A percentile compares a stretch with the other conserved stretches of the same genome.
Conservation (phyloP, 1,140 invertebrate genomes). For the Hyles vespertilio region DNA sequence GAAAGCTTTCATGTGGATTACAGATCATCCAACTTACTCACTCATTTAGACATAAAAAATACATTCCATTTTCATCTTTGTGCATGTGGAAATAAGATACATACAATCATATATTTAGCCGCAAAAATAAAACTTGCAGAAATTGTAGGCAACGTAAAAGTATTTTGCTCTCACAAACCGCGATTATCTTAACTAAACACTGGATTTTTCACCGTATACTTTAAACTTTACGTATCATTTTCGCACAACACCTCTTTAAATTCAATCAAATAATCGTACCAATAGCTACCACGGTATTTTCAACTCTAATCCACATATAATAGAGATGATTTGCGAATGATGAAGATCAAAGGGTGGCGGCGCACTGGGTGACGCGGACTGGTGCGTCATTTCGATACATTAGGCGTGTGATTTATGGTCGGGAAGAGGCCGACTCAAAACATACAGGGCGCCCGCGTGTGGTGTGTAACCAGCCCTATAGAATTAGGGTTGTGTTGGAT, state of each 20-base stretch:
- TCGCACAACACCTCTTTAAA: background rate
- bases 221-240: background rate
- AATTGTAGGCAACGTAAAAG: slow-evolving; percentile 16
- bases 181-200: slow-evolving; percentile 21
- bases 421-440: slow-evolving; percentile 67
- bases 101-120: background rate
- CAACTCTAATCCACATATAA: background rate
- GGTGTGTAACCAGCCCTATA: no score
- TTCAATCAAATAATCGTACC: background rate
- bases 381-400: slow-evolving; percentile 67
- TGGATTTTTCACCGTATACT: background rate
- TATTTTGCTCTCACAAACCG: slow-evolving; percentile 30
- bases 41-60: background rate
- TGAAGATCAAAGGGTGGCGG: slow-evolving; percentile 27
- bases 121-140: no score
- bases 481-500: no score
- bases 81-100: slow-evolving; percentile 10
- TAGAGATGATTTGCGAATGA: slow-evolving; percentile 11
- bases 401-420: slow-evolving; percentile 70
- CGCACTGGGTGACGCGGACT: slow-evolving; percentile 32
- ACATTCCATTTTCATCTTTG: slow-evolving; percentile 33
- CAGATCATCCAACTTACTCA: slow-evolving; percentile 22
- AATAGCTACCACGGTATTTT: slow-evolving; percentile 16
- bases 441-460: slow-evolving; percentile 37
- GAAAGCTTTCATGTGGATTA: slow-evolving; percentile 74